Conservation (phyloP, 1,140 invertebrate species). For the Pomphorhynchus laevis region DNA sequence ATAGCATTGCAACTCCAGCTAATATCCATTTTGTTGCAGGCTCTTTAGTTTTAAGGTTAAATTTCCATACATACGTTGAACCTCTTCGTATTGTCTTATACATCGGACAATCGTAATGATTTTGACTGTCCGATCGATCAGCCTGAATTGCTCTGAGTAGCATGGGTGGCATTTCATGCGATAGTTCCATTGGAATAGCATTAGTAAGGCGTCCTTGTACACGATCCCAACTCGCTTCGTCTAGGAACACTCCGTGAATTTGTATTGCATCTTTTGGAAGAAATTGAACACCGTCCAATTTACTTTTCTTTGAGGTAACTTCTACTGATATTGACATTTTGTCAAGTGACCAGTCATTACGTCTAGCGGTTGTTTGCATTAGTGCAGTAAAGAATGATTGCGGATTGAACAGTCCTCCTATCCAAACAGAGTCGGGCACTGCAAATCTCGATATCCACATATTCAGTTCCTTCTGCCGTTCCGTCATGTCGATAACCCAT, state of each 20-base stretch:
- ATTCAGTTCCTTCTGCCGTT: neutral
- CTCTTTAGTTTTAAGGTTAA: slow-evolving; percentile 64
- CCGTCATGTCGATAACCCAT: neutral
- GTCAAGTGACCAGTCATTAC: slow-evolving; percentile 58
- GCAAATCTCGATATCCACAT: neutral
- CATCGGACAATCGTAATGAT: slow-evolving; percentile 66
- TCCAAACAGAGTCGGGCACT: slow-evolving; percentile 29
- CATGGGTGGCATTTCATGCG: slow-evolving; percentile 34
- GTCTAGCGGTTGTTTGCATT: slow-evolving; percentile 67
- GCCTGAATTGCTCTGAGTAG: slow-evolving; percentile 51
- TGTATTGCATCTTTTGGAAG: slow-evolving; percentile 49
- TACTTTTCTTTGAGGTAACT: slow-evolving; percentile 74
- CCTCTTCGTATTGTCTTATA: slow-evolving; percentile 57
- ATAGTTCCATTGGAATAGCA: slow-evolving; percentile 45
- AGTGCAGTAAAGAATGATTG: slow-evolving; percentile 71
- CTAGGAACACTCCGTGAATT: slow-evolving; percentile 60
- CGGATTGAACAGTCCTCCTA: slow-evolving; percentile 75
- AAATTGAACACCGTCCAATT: slow-evolving; percentile 32
- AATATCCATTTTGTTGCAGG: slow-evolving; percentile 64
- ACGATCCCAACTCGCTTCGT: slow-evolving; percentile 59
- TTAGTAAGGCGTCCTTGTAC: slow-evolving; percentile 49
- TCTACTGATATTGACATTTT: slow-evolving; percentile 82
- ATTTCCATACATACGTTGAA: slow-evolving; percentile 71
- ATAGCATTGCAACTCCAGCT: slow-evolving; percentile 47
- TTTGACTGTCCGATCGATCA: slow-evolving; percentile 53